Conservation (phyloP, 2,888 invertebrate genomes). For the Caenorhabditis sp. region DNA sequence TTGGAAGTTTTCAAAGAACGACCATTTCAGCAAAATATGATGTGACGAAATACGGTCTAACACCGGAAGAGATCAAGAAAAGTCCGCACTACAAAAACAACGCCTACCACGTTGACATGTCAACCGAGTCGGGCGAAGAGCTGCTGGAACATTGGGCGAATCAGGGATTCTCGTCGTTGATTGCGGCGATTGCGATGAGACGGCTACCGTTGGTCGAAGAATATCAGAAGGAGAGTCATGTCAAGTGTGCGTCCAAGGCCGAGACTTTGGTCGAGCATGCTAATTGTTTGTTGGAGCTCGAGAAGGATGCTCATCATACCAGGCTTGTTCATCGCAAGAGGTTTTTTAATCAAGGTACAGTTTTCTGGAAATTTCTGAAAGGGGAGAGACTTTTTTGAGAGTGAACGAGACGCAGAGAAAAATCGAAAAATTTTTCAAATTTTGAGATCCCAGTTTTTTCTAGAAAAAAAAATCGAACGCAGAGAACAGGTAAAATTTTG, state of each 20-base stretch:
- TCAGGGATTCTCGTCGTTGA: slow-evolving; percentile 34
- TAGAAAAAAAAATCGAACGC: too few relatives aligned
- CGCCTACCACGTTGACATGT: slow-evolving; percentile 19
- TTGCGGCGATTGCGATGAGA: slow-evolving; percentile 40
- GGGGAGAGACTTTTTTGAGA: background rate
- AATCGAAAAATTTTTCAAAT: too few relatives aligned
- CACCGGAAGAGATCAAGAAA: slow-evolving; percentile 14
- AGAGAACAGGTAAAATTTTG: too few relatives aligned
- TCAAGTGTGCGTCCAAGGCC: slow-evolving; percentile 44
- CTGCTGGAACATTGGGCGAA: slow-evolving; percentile 39
- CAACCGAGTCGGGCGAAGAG: slow-evolving; percentile 27
- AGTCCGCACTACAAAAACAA: slow-evolving; percentile 23
- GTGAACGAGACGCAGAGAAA: too few relatives aligned
- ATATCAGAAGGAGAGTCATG: slow-evolving; percentile 17
- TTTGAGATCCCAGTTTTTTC: too few relatives aligned
- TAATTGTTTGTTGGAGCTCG: slow-evolving; percentile 41
- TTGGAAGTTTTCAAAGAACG: too few relatives aligned
- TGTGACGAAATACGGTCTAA: background rate
- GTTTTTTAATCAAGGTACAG: slow-evolving; percentile 9
- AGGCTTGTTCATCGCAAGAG: slow-evolving; percentile 15
- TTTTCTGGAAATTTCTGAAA: too few relatives aligned
- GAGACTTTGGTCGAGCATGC: slow-evolving; percentile 44
- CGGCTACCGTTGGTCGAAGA: slow-evolving; percentile 26
- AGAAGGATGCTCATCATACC: slow-evolving; percentile 24
- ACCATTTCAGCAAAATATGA: background rate